Conservation (phyloP, 2,888 invertebrate genomes). For the Philopedon plagiatum region DNA sequence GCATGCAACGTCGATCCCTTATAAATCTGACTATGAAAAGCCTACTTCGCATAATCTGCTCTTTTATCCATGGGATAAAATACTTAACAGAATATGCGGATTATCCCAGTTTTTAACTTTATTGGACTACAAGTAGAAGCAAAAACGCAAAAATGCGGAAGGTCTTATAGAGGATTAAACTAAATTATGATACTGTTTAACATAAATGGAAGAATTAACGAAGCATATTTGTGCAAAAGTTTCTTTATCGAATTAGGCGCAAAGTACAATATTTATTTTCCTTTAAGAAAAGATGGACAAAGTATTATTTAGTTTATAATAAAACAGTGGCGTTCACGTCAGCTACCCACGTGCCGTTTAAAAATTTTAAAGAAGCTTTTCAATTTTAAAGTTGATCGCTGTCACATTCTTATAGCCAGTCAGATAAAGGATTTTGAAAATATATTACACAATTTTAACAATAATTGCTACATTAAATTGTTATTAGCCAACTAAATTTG, state of each 20-base stretch:
- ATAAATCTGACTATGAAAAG: constrained; percentile 34
- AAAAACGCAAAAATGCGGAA: constrained; percentile 4
- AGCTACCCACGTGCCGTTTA: no score
- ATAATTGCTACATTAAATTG: no score
- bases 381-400: no score
- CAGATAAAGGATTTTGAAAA: no score
- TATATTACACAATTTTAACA: no score
- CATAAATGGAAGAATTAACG: constrained; percentile 3
- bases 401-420: no score
- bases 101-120: constrained; percentile 26
- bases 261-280: no score
- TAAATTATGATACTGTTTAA: neutral
- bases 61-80: constrained; percentile 29
- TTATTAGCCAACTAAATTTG: no score
- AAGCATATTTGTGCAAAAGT: neutral
- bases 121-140: constrained; percentile 15
- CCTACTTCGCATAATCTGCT: constrained; percentile 27
- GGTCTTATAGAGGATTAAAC: neutral
- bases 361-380: no score
- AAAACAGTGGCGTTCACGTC: no score
- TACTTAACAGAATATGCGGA: constrained; percentile 29
- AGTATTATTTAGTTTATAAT: no score
- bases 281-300: no score
- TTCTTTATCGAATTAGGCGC: constrained; percentile 4
- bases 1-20: constrained; percentile 20